Conservation (phyloP, 2,113 vertebrate species). For the Athene cunicularia region DNA sequence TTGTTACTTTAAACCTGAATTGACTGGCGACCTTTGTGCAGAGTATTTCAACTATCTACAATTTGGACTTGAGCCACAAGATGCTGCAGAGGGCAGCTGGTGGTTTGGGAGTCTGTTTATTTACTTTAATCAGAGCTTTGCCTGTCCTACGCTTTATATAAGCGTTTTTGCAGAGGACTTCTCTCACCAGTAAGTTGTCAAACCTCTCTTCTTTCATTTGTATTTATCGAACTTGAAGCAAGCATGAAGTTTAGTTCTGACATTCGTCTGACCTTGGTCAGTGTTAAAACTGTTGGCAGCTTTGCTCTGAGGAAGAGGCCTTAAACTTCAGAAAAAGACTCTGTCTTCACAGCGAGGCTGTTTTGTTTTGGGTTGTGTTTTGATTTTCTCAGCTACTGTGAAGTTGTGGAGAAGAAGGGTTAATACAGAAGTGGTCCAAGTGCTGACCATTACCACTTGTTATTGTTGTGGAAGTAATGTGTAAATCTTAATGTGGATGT, state of each 20-base stretch:
- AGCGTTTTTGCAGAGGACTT: neutral
- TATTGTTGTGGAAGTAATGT: neutral
- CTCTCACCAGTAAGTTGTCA: neutral
- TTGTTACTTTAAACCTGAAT: neutral
- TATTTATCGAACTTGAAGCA: neutral
- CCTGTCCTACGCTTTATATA: neutral
- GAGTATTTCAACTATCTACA: neutral
- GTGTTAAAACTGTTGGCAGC: neutral
- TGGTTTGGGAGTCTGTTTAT: neutral
- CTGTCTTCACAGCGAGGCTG: neutral
- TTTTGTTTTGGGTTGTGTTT: neutral
- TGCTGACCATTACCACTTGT: neutral
- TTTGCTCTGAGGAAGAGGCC: neutral
- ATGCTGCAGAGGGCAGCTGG: neutral
- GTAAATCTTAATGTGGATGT: neutral
- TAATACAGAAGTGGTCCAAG: neutral
- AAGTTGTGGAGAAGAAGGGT: neutral
- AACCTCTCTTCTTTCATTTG: neutral
- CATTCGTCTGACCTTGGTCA: neutral
- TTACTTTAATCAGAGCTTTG: conserved; percentile 7
- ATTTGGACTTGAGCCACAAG: neutral
- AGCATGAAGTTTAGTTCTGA: neutral
- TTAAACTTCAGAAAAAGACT: neutral
- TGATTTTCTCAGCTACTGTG: neutral
- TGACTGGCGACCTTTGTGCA: neutral